Percentiles rank a stretch among this genome's conserved stretches.
These are phyloP conservation scores for Pogonus chalceus DNA, from an alignment of 1,140 invertebrate genomes.

Conservation along the genomic window DNA sequence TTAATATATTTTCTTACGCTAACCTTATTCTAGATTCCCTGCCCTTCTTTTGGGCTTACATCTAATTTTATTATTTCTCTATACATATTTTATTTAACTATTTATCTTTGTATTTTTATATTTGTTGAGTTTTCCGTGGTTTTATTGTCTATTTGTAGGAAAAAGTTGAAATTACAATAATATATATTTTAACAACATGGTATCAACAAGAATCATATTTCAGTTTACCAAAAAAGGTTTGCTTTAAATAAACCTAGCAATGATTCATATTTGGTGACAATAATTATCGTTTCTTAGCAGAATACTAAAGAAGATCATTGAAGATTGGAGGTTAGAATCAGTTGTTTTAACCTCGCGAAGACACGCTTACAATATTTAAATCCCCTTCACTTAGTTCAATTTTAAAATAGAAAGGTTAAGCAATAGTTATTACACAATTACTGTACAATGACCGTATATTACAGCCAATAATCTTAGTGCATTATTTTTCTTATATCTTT, in stretches of 20 bases:
- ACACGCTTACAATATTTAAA: neutral
- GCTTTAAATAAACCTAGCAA: neutral
- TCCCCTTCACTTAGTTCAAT: neutral
- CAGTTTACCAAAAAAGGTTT: neutral
- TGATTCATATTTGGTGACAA: neutral
- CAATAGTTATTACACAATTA: neutral
- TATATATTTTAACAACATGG: too few relatives aligned
- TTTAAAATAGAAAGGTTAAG: neutral
- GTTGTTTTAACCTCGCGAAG: neutral
- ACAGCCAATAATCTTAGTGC: too few relatives aligned
- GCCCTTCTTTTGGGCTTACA: too few relatives aligned
- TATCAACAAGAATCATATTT: neutral
- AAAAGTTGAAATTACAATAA: too few relatives aligned
- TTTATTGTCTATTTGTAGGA: too few relatives aligned
- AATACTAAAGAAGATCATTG: neutral
- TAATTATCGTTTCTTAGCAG: neutral
- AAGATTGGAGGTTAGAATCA: neutral
- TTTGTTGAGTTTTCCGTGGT: too few relatives aligned
- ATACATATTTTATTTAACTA: too few relatives aligned
- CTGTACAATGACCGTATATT: neutral
- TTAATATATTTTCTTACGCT: too few relatives aligned
- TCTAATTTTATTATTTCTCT: too few relatives aligned
- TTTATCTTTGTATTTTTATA: too few relatives aligned
- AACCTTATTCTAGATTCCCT: too few relatives aligned
- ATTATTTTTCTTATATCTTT: too few relatives aligned